Base-by-base conservation (phyloP, 2,797 vertebrate genomes). In the Loriculus beryllinus region DNA sequence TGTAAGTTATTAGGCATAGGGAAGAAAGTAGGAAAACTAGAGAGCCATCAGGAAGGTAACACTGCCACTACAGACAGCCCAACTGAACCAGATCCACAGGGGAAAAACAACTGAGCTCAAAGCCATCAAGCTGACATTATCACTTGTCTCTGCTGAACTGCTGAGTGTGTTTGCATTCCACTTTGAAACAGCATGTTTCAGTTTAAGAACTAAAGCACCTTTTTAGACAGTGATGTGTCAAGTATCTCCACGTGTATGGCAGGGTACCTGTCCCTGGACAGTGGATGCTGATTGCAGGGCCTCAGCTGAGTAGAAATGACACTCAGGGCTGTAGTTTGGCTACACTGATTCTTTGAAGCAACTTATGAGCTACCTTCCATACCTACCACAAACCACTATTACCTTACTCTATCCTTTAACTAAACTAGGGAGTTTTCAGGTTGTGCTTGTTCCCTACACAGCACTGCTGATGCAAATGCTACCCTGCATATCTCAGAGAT, bases 351-450 rank as follows among this genome's bases (percentile, higher is more conserved):
- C 25, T 60, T 45, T 6, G 3, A 22, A 72, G 39, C 25, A 72
- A 39, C 9, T 42, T 60, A 19, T 2, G 4, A 40, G 14, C 60
- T 28, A 62, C 52, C 28, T 63, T 54, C 48, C 12, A 0, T 10
- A 31, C 9, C 35, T 48, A 39, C 48, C 75, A 40, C 37, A 64
- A 64, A 39, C 11, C 23, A 26, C 48, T 42, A 18, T 13, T 18
- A 45, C 23, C 20, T 69, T 39, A 15, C 25, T 40, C 67, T 75
- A 22, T 40, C 31, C 52, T 92, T 39, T 20, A 25, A 33, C 35
- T 35, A 42, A 49, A 29, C 9, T 48, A 33, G 20, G 4, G 0
- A 5, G 7, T 45, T 72, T 3, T 1, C 2, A 3, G 42, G 20
- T 22, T 37, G 62, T 33, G 26, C 42, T 45, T 29, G 22, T 19